Base-by-base conservation (phyloP, 2,113 vertebrate species). In the Tautogolabrus adspersus region DNA sequence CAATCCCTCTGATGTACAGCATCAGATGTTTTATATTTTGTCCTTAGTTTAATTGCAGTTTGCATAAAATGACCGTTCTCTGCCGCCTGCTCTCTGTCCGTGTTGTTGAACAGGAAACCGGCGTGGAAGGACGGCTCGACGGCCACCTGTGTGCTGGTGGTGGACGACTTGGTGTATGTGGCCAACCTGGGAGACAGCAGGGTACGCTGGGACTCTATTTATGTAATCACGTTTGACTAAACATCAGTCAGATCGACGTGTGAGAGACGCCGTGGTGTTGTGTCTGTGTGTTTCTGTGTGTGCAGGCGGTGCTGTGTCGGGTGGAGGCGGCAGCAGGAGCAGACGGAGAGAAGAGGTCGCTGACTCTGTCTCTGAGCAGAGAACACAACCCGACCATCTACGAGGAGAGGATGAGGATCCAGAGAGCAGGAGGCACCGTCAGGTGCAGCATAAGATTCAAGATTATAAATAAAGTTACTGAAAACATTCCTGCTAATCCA, bases 111-210 rank as follows among this genome's bases (percentile, higher is more conserved):
- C 88, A 99, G 98, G 93, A 99, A 99, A 77, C 98, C 97, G 2
- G 96, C 96, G 0, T 99, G 97, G 98, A 98, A 99, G 82, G 98
- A 99, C 47, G 98, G 97, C 15, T 96, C 97, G 71, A 99, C 98
- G 7, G 98, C 97, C n/a, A 97, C 97, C 0, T 99, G 97, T 54
- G 89, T 97, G 30, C 89, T 99, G 54, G 96, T 94, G 55, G 96
- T 98, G 0, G 96, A 99, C 83, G 95, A 98, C 71, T 89, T 79
- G 62, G 92, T 97, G 15, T 99, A 98, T 52, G 96, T 99, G 58
- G 97, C 98, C 89, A 99, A 97, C 82, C 96, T 99, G 0, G 98
- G 98, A 58, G 98, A 99, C 90, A 98, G 98, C 93, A 94, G 96
- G 96, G 98, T 99, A 83, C 93, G 62, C n/a, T 21, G 40, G 10